These are phyloP conservation scores for Drosophila sulfurigaster DNA, from an alignment of 1,140 invertebrate species.

Conservation along the genomic window DNA sequence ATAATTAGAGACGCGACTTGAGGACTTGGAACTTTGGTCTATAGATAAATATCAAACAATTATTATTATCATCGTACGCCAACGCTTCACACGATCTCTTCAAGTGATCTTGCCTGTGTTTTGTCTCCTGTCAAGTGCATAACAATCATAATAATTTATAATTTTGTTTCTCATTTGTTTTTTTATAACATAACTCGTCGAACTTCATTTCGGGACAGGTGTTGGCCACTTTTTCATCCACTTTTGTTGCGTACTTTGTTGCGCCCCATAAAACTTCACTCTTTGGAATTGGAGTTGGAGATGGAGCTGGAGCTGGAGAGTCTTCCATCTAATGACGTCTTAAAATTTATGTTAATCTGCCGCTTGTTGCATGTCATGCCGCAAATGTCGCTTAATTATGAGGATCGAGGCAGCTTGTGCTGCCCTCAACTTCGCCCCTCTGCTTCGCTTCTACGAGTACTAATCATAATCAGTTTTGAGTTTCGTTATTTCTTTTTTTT, in stretches of 20 bases:
- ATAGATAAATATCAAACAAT: conserved; percentile 70
- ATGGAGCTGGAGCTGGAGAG: not conserved
- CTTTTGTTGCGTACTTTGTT: conserved; percentile 37
- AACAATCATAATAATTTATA: conserved; percentile 79
- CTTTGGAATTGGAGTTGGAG: no score
- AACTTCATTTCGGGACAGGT: conserved; percentile 58
- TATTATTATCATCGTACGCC: conserved; percentile 65
- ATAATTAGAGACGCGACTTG: conserved; percentile 63
- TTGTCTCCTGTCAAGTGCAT: conserved; percentile 71
- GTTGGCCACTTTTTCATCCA: conserved; percentile 38
- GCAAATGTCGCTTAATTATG: conserved; percentile 82
- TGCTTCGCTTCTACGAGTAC: conserved; percentile 24
- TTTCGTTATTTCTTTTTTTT: conserved; percentile 20
- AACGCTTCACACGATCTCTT: conserved; percentile 54
- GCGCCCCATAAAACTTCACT: conserved; percentile 63
- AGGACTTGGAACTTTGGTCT: conserved; percentile 9
- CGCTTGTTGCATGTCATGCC: conserved; percentile 78
- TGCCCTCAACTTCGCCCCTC: not conserved
- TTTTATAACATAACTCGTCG: conserved; percentile 14
- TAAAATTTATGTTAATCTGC: conserved; percentile 78
- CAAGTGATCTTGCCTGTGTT: conserved; percentile 32
- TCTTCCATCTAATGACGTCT: conserved; percentile 12
- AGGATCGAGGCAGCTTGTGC: conserved; percentile 40
- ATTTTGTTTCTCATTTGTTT: conserved; percentile 28
- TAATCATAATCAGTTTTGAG: conserved; percentile 69